Evolutionary conservation across 2,797 vertebrate species (phyloP).

Genomic region (Sebastes melanostomus): DNA sequence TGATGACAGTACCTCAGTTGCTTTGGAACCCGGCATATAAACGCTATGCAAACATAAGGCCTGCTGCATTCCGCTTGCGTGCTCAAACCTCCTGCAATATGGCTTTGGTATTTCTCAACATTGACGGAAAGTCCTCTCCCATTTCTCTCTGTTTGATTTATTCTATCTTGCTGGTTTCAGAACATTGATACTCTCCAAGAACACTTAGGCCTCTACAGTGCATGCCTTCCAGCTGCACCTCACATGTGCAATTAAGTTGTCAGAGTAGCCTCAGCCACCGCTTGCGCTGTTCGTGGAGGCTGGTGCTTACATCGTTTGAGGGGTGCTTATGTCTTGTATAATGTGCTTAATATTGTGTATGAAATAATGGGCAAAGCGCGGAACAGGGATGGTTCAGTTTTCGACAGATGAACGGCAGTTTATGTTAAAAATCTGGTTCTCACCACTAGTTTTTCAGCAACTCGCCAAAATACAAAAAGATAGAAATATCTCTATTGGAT

Average conservation of each 20-base stretch:
- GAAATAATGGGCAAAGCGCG: conserved; percentile 25
- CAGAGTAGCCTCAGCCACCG: conserved; percentile 58
- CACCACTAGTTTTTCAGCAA: conserved; percentile 14
- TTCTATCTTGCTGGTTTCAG: conserved; percentile 63
- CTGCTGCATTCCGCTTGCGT: conserved; percentile 45
- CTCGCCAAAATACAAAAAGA: conserved; percentile 6
- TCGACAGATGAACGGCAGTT: conserved; percentile 21
- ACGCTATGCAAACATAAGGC: conserved; percentile 49
- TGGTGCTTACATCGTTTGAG: conserved; percentile 54
- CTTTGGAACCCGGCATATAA: conserved; percentile 41
- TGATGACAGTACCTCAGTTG: conserved; percentile 40
- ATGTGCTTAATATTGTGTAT: conserved; percentile 45
- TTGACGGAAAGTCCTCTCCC: conserved; percentile 63
- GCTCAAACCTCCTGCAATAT: conserved; percentile 56
- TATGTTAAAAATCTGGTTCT: conserved; percentile 15
- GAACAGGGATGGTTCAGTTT: neutral
- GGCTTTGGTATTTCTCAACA: conserved; percentile 69
- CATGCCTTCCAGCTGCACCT: conserved; percentile 69
- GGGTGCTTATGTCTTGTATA: conserved; percentile 56
- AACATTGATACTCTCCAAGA: conserved; percentile 66
- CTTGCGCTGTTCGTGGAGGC: conserved; percentile 44
- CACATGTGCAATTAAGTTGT: conserved; percentile 75
- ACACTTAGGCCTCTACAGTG: conserved; percentile 50
- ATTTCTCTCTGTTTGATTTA: conserved; percentile 70
- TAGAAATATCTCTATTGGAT: neutral